Evolutionary conservation across 2,888 invertebrate species (phyloP).

Genomic region (Melanophora roralis): DNA sequence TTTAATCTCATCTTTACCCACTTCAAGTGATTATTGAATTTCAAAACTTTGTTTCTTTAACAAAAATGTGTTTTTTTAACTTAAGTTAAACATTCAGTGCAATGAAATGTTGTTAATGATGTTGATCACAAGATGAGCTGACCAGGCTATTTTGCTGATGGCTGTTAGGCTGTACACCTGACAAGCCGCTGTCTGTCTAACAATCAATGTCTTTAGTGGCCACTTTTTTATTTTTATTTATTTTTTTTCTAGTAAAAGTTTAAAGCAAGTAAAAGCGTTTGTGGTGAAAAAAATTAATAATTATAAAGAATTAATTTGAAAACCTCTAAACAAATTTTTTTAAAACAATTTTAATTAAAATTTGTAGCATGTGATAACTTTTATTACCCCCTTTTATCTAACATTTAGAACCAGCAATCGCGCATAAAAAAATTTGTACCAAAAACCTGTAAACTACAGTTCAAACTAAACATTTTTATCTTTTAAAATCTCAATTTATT

Average conservation of each 20-base stretch:
- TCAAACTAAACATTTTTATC: no score
- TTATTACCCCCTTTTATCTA: no score
- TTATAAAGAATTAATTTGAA: not conserved
- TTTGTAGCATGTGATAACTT: not conserved
- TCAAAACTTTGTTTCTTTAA: conserved; percentile 12
- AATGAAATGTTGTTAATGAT: conserved; percentile 11
- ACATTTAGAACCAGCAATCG: no score
- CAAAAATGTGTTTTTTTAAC: not conserved
- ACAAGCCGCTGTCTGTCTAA: conserved; percentile 16
- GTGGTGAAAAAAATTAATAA: not conserved
- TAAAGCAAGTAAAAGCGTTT: conserved; percentile 45
- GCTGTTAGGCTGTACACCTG: not conserved
- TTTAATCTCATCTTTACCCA: conserved; percentile 75
- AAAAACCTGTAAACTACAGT: no score
- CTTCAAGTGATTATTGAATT: conserved; percentile 63
- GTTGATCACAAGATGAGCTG: not conserved
- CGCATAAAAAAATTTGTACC: no score
- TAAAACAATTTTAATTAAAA: not conserved
- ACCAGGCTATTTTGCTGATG: not conserved
- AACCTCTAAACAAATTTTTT: conserved; percentile 4
- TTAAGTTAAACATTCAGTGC: conserved; percentile 8
- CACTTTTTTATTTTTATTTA: no score
- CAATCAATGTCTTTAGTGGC: conserved; percentile 34
- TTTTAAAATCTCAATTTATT: no score
- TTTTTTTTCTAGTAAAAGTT: no score